Base-by-base conservation (phyloP, 2,797 vertebrate species). In the Ptychadena robeensis region DNA sequence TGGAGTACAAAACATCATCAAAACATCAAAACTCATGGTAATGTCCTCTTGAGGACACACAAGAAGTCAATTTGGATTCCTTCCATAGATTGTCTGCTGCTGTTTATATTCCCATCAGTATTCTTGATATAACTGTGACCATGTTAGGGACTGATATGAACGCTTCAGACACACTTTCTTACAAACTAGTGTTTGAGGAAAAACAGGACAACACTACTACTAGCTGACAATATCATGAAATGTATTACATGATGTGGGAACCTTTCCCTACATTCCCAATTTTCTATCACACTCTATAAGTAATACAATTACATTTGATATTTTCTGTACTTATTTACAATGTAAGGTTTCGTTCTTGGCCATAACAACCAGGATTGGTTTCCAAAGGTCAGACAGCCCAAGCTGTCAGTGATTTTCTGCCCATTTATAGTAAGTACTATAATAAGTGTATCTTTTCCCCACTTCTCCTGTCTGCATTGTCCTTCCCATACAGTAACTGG, bases 41-140 rank as follows among this genome's bases (percentile, higher is more conserved):
- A 57, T n/a, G 38, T 44, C 37, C 28, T 9, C 37, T 65, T 15
- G 25, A 63, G 79, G 79, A 74, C 80, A 82, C 63, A 82, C 63
- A 82, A 61, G 72, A 68, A 57, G 71, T 59, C 5, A 65, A 30
- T 40, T 27, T 73, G 71, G 71, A 74, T 37, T 68, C 44, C 4
- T 44, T 74, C 61, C 44, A 32, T 27, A 38, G 38, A 74, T 44
- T 68, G 28, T 57, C 64, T 22, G 4, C 40, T 44, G 28, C 38
- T 67, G 80, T 82, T 82, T 82, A 82, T 68, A 68, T 61, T 66
- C 65, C 38, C 70, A 81, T 73, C 61, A 81, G 65, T 71, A 70
- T 27, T 73, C 70, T 66, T 66, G 38, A 53, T 66, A 12, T 35
- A 81, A 73, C 70, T 28, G 30, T 64, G 70, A 73, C 79, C 70